These are phyloP conservation scores for Aphelenchoides besseyi DNA, from an alignment of 1,140 invertebrate species.

Conservation along the genomic window DNA sequence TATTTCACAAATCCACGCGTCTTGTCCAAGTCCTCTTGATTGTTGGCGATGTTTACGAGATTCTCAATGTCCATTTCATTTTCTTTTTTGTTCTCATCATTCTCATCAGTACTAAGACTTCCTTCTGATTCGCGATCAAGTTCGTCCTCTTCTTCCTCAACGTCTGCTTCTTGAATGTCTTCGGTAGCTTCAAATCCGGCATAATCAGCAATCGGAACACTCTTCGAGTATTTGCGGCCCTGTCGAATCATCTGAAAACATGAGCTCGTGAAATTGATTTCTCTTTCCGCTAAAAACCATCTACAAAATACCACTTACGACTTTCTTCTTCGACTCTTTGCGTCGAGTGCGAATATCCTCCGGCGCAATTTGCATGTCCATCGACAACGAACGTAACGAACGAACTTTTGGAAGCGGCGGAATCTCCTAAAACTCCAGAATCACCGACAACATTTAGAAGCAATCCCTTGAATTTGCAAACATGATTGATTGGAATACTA, in stretches of 20 bases:
- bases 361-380: conserved; percentile 60
- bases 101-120: conserved; percentile 5
- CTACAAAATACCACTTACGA: conserved; percentile 25
- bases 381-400: conserved; percentile 49
- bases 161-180: conserved; percentile 55
- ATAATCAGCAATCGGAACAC: conserved; percentile 47
- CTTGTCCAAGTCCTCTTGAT: conserved; percentile 83
- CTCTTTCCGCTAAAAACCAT: not conserved
- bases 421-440: conserved; percentile 22
- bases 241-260: conserved; percentile 54
- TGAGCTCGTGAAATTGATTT: not conserved
- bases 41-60: conserved; percentile 72
- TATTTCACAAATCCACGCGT: conserved; percentile 93
- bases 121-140: conserved; percentile 40
- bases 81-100: conserved; percentile 14
- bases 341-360: conserved; percentile 28
- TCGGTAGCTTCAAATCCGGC: conserved; percentile 59
- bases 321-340: conserved; percentile 22
- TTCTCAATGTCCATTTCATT: conserved; percentile 80
- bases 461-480: not conserved
- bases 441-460: conserved; percentile 1
- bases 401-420: conserved; percentile 23
- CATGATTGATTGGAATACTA: too few relatives aligned
- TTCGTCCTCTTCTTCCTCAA: conserved; percentile 49
- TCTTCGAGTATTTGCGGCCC: conserved; percentile 56